phyloP scores from a whole-genome alignment of 2,888 invertebrate genomes.

The Melipona bicolor region DNA sequence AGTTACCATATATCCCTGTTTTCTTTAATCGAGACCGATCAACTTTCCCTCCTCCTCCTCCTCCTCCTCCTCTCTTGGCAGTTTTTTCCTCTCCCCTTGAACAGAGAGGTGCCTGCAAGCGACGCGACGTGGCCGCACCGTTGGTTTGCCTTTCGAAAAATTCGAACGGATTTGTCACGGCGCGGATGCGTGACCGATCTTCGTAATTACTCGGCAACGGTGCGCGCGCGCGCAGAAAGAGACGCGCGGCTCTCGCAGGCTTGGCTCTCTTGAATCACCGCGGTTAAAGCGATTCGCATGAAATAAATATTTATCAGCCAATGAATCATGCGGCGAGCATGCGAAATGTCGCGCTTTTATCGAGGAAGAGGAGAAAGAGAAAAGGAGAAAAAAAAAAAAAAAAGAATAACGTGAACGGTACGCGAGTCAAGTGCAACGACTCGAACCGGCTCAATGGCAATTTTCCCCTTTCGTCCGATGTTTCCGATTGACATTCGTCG shows the following conservation, averaged over 20 bases:
- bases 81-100: neutral
- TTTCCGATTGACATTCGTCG: constrained; percentile 34
- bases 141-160: constrained; percentile 13
- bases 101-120: neutral
- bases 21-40: neutral
- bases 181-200: constrained; percentile 33
- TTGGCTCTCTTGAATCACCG: constrained; percentile 63
- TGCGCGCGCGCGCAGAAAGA: neutral
- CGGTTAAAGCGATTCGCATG: constrained; percentile 67
- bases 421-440: neutral
- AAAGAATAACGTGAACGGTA: neutral
- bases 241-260: constrained; percentile 47
- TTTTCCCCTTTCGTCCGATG: neutral
- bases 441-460: neutral
- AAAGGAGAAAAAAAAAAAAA: no score
- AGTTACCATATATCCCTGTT: neutral
- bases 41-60: neutral
- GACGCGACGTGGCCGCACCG: neutral
- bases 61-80: no score
- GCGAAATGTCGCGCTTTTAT: constrained; percentile 55
- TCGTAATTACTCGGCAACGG: constrained; percentile 35
- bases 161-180: constrained; percentile 47
- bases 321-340: constrained; percentile 64
- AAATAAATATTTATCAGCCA: constrained; percentile 71
- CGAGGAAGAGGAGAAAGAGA: constrained; percentile 6